A percentile compares a stretch with the other conserved stretches of the same genome.
Evolutionary conservation across 1,140 invertebrate genomes (phyloP).

Genomic region (Drosophila malerkotliana): DNA sequence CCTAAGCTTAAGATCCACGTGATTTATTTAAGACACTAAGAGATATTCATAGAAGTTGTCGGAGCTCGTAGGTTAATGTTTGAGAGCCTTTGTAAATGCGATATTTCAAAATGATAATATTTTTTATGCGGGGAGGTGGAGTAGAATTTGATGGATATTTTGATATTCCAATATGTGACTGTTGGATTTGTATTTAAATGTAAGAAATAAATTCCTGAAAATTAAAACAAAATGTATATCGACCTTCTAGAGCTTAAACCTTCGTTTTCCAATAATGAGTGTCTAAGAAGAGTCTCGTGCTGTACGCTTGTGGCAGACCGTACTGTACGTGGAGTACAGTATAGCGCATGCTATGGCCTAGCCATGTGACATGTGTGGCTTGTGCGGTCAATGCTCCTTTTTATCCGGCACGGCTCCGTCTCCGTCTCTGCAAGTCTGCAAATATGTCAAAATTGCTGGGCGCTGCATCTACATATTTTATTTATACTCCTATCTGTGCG

Average conservation of each 20-base stretch:
- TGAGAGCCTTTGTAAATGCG: too few relatives aligned
- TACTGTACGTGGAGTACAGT: constrained; percentile 35
- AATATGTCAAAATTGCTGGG: constrained; percentile 57
- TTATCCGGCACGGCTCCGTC: constrained; percentile 8
- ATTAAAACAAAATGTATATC: neutral
- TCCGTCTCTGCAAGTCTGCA: constrained; percentile 30
- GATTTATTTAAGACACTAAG: constrained; percentile 1
- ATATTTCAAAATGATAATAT: neutral
- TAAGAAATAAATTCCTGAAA: neutral
- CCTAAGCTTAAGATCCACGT: neutral
- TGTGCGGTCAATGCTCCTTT: constrained; percentile 57
- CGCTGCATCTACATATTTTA: constrained; percentile 55
- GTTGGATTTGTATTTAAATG: constrained; percentile 1
- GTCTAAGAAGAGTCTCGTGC: neutral
- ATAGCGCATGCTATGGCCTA: constrained; percentile 41
- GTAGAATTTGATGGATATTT: constrained; percentile 6
- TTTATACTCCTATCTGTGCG: constrained; percentile 48
- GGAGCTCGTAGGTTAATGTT: constrained; percentile 8
- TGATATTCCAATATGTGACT: constrained; percentile 19
- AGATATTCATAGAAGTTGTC: neutral
- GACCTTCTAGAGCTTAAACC: neutral
- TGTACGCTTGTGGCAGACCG: constrained; percentile 31
- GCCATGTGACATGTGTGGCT: constrained; percentile 49
- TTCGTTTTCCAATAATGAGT: too few relatives aligned
- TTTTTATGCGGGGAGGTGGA: too few relatives aligned